Conservation (phyloP, 2,113 vertebrate genomes). For the Athene cunicularia region DNA sequence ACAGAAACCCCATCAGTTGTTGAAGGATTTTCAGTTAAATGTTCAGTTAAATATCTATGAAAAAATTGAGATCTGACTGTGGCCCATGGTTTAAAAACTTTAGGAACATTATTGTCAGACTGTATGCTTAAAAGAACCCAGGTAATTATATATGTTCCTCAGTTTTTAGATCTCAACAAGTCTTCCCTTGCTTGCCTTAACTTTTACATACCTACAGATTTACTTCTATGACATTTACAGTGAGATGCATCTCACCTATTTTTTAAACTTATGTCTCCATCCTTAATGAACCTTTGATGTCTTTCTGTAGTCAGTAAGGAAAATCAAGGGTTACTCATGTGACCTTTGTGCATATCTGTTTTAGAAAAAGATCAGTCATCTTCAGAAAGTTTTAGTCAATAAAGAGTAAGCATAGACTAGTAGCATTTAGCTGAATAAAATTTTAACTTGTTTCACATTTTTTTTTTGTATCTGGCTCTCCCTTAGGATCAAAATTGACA, state of each 20-base stretch:
- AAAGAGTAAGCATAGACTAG: background rate
- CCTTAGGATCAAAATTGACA: background rate
- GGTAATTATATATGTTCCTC: background rate
- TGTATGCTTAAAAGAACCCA: background rate
- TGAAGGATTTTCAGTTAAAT: background rate
- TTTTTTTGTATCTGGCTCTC: background rate
- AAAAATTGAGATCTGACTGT: background rate
- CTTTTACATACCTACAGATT: background rate
- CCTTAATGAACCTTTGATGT: background rate
- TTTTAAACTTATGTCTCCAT: background rate
- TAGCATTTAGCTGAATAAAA: background rate
- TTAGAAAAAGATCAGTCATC: background rate
- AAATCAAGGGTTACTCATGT: background rate
- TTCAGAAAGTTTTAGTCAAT: background rate
- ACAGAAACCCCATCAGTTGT: background rate
- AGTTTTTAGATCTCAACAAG: background rate
- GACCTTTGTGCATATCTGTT: too few relatives aligned
- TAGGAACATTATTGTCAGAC: background rate
- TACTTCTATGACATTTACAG: background rate
- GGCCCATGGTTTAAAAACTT: background rate
- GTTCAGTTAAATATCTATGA: background rate
- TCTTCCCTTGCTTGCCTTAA: background rate
- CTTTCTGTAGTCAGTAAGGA: background rate
- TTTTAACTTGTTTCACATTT: background rate
- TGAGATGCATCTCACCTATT: background rate